A percentile compares a stretch with the other conserved stretches of the same genome.
These are phyloP conservation scores for Spermophilus dauricus DNA, from an alignment of 2,113 vertebrate species.

Conservation along the genomic window DNA sequence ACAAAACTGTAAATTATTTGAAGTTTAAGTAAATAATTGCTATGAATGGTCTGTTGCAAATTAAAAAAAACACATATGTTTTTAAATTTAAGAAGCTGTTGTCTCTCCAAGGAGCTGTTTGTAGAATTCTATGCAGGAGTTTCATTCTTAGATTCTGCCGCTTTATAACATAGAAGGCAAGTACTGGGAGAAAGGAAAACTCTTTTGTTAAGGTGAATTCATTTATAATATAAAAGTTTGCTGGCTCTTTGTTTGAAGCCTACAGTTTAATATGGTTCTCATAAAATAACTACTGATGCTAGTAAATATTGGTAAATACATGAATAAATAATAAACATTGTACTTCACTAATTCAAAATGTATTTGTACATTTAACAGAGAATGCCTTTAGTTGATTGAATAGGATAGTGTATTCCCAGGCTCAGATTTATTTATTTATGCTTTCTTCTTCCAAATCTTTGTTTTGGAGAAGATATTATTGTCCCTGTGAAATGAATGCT, in stretches of 20 bases:
- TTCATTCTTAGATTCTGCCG: background rate
- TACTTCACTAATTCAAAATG: background rate
- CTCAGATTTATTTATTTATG: background rate
- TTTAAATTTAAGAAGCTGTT: background rate
- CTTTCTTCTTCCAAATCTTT: background rate
- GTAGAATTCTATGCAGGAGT: background rate
- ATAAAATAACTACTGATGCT: background rate
- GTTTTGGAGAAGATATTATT: background rate
- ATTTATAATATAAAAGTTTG: background rate
- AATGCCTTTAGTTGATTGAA: background rate
- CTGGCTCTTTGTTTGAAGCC: background rate
- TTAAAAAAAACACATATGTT: background rate
- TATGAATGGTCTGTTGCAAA: background rate
- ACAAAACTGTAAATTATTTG: constrained; percentile 21
- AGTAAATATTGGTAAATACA: background rate
- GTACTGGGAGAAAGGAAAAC: background rate
- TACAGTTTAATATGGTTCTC: accelerated
- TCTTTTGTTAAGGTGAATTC: background rate
- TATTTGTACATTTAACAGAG: background rate
- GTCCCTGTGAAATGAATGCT: background rate
- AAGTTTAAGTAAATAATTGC: constrained; percentile 21
- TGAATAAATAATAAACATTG: background rate
- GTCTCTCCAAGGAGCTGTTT: background rate
- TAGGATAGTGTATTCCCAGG: background rate
- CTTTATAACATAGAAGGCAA: background rate